Evolutionary conservation across 2,113 vertebrate genomes (phyloP), one percentile per base, ranked within the genome.

Genomic region (Ictalurus furcatus): DNA sequence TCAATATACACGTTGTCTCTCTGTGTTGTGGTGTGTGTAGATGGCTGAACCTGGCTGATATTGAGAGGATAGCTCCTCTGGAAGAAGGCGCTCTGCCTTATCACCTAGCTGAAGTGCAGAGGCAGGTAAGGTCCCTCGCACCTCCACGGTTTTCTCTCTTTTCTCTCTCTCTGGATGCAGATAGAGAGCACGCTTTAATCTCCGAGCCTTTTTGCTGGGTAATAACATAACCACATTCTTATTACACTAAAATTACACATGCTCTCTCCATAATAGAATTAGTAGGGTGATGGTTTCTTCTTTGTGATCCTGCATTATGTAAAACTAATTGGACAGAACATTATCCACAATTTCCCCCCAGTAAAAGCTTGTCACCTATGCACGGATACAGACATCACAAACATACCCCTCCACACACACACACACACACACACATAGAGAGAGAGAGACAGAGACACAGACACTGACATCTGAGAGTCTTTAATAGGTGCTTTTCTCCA

Each of bases 21-120:
- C 54, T 59, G 54, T 86, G 52, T 12, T 73, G 90, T 90, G 30
- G 8, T 78, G 92, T 83, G 48, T 90, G 59, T 86, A 99, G 98
- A 91, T 97, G 97, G 14, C 95, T 99, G 89, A 98, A 97, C 91
- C 93, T 99, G 90, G 92, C 96, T 90, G 98, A 99, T 94, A 99
- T 99, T 90, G 97, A 99, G 93, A 97, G 98, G 95, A 97, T 98
- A 96, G 96, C 98, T 56, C 98, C 97, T 0, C 89, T 98, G 94
- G 98, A 98, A 91, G 97, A 99, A 92, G 98, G 97, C 13, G 96
- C 96, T 16, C 94, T 99, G 85, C 97, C 97, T 76, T 94, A 97
- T 92, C 96, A 98, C 93, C 92, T 99, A 94, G 98, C 94, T 61
- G 98, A 99, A 92, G 94, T 96, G 37, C 98, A 99, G 92, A 98